phyloP scores from a whole-genome alignment of 2,888 invertebrate genomes.

The Dicyrtoma fusca region DNA sequence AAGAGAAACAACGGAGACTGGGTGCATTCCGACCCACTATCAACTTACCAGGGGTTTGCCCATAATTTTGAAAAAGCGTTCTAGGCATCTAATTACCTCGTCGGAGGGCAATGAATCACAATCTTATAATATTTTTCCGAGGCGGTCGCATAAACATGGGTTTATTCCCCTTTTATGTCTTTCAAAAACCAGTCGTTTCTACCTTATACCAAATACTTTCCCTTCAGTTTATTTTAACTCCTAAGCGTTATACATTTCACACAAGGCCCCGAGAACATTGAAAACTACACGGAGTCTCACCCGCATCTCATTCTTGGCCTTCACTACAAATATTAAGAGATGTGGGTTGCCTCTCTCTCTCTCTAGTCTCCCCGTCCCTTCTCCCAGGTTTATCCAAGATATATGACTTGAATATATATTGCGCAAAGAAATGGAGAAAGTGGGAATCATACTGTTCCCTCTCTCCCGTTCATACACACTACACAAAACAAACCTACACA shows the following conservation, averaged over 20 bases:
- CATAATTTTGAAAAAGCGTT: conserved; percentile 24
- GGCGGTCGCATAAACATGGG: conserved; percentile 34
- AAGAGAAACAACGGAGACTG: neutral
- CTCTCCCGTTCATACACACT: too few species aligned
- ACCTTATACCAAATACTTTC: neutral
- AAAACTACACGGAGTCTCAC: too few species aligned
- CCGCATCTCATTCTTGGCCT: neutral
- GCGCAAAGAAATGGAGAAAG: conserved; percentile 8
- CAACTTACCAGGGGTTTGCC: neutral
- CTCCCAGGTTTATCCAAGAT: conserved; percentile 37
- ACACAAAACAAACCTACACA: too few species aligned
- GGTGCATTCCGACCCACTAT: conserved; percentile 10
- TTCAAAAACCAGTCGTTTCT: conserved; percentile 16
- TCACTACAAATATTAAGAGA: conserved; percentile 39
- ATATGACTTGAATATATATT: conserved; percentile 38
- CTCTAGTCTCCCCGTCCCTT: neutral
- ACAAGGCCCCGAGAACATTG: too few species aligned
- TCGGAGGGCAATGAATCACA: conserved; percentile 45
- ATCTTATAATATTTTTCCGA: conserved; percentile 44
- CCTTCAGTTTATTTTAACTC: conserved; percentile 9
- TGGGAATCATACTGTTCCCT: neutral
- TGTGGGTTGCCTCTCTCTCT: conserved; percentile 20
- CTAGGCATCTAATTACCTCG: conserved; percentile 46
- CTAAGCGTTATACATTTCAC: too few species aligned
- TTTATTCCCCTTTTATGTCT: conserved; percentile 33